Evolutionary conservation across 1,140 invertebrate species (phyloP).

Genomic region (Eumaeus atala): DNA sequence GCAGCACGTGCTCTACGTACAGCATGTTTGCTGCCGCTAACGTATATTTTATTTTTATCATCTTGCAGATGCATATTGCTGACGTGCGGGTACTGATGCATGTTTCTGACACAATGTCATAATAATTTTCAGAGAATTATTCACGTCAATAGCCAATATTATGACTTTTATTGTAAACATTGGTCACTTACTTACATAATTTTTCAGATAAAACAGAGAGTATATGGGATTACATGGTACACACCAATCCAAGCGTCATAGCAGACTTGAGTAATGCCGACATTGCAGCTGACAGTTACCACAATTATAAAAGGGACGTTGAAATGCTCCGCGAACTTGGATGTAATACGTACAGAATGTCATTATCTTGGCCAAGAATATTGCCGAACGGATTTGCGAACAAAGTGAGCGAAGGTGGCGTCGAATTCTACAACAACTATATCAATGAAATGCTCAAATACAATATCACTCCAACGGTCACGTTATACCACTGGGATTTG

Average conservation of each 20-base stretch:
- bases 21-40: too few species aligned
- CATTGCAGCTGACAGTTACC: slow-evolving; percentile 36
- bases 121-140: slow-evolving; percentile 3
- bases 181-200: not conserved
- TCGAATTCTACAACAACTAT: slow-evolving; percentile 75
- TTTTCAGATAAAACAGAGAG: slow-evolving; percentile 68
- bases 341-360: slow-evolving; percentile 74
- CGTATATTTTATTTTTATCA: too few species aligned
- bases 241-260: slow-evolving; percentile 30
- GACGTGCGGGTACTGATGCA: too few species aligned
- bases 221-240: slow-evolving; percentile 70
- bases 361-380: slow-evolving; percentile 78
- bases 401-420: slow-evolving; percentile 63
- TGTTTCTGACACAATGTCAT: too few species aligned
- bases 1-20: too few species aligned
- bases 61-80: too few species aligned
- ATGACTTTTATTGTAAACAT: slow-evolving; percentile 1
- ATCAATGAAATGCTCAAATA: slow-evolving; percentile 62
- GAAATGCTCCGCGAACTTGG: slow-evolving; percentile 47
- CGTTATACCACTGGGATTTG: slow-evolving; percentile 45
- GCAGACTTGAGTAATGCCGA: slow-evolving; percentile 37
- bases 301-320: slow-evolving; percentile 41
- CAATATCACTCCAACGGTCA: slow-evolving; percentile 54
- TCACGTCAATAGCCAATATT: not conserved
- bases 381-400: slow-evolving; percentile 71